Evolutionary conservation across 2,113 vertebrate species (phyloP).

Genomic region (Pollimyrus isidori): DNA sequence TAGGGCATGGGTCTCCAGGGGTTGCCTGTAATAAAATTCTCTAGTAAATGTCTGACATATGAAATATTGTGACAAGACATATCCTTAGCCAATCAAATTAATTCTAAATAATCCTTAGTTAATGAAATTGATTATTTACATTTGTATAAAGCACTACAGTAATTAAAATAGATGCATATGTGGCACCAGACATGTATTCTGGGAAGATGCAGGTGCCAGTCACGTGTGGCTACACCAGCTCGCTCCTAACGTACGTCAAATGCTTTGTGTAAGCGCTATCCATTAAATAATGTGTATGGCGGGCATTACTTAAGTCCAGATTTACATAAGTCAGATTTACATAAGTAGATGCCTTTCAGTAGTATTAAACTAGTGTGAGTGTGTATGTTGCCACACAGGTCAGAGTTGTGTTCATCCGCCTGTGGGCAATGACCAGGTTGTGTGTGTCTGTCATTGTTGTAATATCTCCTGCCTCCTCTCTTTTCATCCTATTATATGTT

Average conservation of each 20-base stretch:
- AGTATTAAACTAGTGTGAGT: not conserved
- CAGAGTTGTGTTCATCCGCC: not conserved
- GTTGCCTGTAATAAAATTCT: not conserved
- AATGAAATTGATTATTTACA: not conserved
- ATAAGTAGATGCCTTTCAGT: not conserved
- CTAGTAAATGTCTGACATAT: not conserved
- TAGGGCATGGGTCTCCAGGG: not conserved
- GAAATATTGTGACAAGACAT: not conserved
- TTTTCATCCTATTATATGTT: not conserved
- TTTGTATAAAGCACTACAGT: not conserved
- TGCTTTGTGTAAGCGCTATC: not conserved
- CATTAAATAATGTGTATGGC: not conserved
- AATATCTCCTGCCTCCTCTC: not conserved
- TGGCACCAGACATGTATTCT: not conserved
- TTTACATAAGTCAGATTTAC: not conserved
- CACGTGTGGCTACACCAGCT: not conserved
- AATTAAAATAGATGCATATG: not conserved
- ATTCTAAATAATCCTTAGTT: not conserved
- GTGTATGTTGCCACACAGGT: not conserved
- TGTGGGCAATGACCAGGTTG: not conserved
- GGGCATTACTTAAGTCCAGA: not conserved
- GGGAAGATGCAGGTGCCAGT: not conserved
- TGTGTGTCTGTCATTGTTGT: constrained; percentile 6
- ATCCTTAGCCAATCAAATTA: not conserved
- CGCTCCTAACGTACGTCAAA: not conserved